Conservation (phyloP, 2,113 vertebrate species). For the Felis catus region F.catus_Fca126_mat1.0 CM031423.1:29886001-29886500, state of each 20-base stretch:
- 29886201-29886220: not conserved
- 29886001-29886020: not conserved
- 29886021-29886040: not conserved
- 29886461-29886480: not conserved
- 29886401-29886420: not conserved
- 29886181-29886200: not conserved
- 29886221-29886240: not conserved
- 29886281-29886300: not conserved
- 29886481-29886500: not conserved
- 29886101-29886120: not conserved
- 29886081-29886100: not conserved
- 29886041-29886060: not conserved
- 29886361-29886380: accelerated
- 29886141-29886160: not conserved
- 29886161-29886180: not conserved
- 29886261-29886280: accelerated
- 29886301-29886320: not conserved
- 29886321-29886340: not conserved
- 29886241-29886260: not conserved
- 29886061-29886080: not conserved
- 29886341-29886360: not conserved
- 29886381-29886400: not conserved
- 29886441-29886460: not conserved
- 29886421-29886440: too few species aligned
- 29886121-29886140: not conserved